Evolutionary conservation across 2,888 invertebrate species (phyloP).

Genomic region (Chaetogeoica ovagalla): DNA sequence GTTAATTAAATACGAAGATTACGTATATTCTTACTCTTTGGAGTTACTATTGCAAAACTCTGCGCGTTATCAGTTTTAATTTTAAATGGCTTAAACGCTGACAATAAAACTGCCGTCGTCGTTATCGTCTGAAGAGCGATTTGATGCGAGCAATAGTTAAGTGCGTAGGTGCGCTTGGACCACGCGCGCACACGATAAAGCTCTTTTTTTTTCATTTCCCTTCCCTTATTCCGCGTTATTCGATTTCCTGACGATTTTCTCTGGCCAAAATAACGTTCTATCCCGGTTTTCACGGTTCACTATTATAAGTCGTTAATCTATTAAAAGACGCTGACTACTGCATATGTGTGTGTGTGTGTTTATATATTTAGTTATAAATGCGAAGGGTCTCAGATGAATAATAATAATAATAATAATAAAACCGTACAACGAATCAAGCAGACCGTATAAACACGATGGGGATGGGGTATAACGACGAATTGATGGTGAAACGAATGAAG

Average conservation of each 20-base stretch:
- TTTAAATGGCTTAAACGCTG: slow-evolving; percentile 30
- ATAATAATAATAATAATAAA: neutral
- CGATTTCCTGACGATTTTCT: slow-evolving; percentile 1
- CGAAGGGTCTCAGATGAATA: neutral
- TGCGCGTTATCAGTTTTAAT: slow-evolving; percentile 27
- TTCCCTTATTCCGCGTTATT: neutral
- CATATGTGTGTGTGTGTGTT: neutral
- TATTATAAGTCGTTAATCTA: slow-evolving; percentile 27
- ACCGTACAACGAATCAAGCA: neutral
- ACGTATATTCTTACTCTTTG: neutral
- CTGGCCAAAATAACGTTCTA: slow-evolving; percentile 1
- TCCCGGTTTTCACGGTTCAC: slow-evolving; percentile 4
- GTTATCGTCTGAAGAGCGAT: neutral
- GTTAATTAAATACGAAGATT: slow-evolving; percentile 30
- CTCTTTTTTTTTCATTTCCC: neutral
- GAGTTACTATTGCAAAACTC: neutral
- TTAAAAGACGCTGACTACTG: neutral
- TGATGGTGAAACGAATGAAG: too few species aligned
- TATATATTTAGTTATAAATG: too few species aligned
- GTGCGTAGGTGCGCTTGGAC: neutral
- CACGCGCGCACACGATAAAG: slow-evolving; percentile 2
- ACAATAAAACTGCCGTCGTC: slow-evolving; percentile 20
- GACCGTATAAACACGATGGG: neutral
- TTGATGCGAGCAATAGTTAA: neutral
- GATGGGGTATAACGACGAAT: neutral